A percentile compares a stretch with the other conserved stretches of the same genome.
phyloP scores from a whole-genome alignment of 2,888 invertebrate species.

The Rhamphomyia laevipes region DNA sequence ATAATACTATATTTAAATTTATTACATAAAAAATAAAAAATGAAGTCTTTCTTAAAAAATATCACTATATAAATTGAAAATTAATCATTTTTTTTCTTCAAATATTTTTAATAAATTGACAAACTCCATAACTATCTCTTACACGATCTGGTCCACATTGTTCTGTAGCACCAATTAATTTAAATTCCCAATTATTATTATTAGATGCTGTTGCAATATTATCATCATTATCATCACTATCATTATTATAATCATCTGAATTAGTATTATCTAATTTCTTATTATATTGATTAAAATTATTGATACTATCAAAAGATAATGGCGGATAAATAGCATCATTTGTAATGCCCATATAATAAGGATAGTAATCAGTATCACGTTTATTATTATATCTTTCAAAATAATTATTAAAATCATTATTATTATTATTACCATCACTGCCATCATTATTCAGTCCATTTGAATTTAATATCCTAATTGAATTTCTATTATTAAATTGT shows the following conservation, averaged over 20 bases:
- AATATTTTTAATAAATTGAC: constrained; percentile 37
- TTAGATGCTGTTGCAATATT: neutral
- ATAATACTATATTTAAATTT: too few relatives aligned
- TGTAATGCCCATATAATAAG: neutral
- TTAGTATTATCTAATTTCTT: neutral
- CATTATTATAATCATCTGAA: neutral
- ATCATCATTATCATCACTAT: constrained; percentile 4
- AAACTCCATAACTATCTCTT: constrained; percentile 56
- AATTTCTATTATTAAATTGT: neutral
- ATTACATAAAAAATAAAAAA: too few relatives aligned
- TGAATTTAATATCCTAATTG: neutral
- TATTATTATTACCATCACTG: neutral
- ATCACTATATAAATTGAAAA: too few relatives aligned
- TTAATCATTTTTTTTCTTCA: constrained; percentile 12
- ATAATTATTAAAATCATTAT: neutral
- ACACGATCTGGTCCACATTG: constrained; percentile 63
- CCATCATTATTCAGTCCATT: neutral
- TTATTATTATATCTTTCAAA: neutral
- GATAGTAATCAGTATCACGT: neutral
- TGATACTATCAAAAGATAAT: neutral
- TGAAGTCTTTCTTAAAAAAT: too few relatives aligned
- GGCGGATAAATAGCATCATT: neutral
- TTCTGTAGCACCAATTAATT: constrained; percentile 54
- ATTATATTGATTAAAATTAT: neutral
- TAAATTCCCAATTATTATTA: constrained; percentile 25